These are phyloP conservation scores for Drosophila anceps DNA, from an alignment of 2,888 invertebrate species.

Conservation along the genomic window DNA sequence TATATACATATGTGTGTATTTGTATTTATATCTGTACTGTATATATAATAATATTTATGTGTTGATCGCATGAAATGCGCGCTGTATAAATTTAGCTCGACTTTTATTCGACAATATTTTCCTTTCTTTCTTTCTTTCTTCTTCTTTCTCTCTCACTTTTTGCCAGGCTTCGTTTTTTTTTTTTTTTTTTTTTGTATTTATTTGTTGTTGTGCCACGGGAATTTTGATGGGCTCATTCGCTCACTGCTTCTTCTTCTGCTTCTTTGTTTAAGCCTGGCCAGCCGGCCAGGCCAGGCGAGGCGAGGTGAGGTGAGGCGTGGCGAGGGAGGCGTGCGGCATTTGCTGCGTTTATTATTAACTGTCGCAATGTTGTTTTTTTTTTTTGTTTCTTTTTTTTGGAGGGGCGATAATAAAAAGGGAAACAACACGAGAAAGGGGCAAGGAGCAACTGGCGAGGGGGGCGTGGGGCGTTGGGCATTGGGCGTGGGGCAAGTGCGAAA, in stretches of 20 bases:
- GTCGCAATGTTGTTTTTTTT: constrained; percentile 60
- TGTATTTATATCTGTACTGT: constrained; percentile 41
- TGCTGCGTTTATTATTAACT: constrained; percentile 74
- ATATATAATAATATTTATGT: constrained; percentile 77
- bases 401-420: constrained; percentile 42
- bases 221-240: constrained; percentile 61
- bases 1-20: constrained; percentile 19
- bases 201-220: constrained; percentile 17
- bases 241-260: constrained; percentile 19
- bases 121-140: constrained; percentile 31
- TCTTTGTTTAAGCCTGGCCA: constrained; percentile 41
- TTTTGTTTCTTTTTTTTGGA: constrained; percentile 8
- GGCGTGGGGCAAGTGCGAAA: constrained; percentile 26
- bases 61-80: constrained; percentile 80
- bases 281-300: not conserved
- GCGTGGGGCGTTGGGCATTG: constrained; percentile 15
- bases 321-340: constrained; percentile 1
- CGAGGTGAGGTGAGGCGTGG: not conserved
- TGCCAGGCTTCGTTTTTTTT: constrained; percentile 8
- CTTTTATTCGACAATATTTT: constrained; percentile 66
- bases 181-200: constrained; percentile 5
- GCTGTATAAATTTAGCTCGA: constrained; percentile 75
- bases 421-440: not conserved
- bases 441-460: not conserved
- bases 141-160: no score